Conservation (phyloP, 92 coral and sea anemone genomes). For the Blastomussa wellsi region DNA sequence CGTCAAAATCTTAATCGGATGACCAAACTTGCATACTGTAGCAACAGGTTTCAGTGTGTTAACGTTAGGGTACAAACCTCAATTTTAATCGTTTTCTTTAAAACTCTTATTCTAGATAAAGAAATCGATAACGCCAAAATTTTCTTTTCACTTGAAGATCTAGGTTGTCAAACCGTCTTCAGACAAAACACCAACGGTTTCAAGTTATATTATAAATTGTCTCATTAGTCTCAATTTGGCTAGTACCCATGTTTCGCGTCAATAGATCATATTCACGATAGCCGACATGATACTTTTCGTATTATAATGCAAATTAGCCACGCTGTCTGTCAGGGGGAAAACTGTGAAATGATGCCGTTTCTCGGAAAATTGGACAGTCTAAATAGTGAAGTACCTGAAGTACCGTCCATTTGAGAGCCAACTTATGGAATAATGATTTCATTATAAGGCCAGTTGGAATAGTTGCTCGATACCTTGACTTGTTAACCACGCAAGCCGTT, state of each 20-base stretch:
- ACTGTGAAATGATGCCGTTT: too few species aligned
- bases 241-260: constrained; percentile 18
- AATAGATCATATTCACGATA: too few species aligned
- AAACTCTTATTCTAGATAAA: neutral
- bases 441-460: too few species aligned
- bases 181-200: neutral
- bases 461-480: too few species aligned
- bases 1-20: neutral
- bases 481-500: too few species aligned
- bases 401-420: too few species aligned
- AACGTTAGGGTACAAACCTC: neutral
- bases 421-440: too few species aligned
- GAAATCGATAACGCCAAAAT: neutral
- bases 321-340: too few species aligned
- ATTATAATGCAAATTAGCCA: too few species aligned
- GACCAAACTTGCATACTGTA: neutral
- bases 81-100: neutral
- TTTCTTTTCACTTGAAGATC: neutral
- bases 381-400: too few species aligned
- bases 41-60: neutral
- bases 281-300: too few species aligned
- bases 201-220: neutral
- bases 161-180: neutral
- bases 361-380: too few species aligned
- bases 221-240: neutral